These are phyloP conservation scores for Lucifuga dentata DNA, from an alignment of 2,113 vertebrate species.

Conservation along the genomic window DNA sequence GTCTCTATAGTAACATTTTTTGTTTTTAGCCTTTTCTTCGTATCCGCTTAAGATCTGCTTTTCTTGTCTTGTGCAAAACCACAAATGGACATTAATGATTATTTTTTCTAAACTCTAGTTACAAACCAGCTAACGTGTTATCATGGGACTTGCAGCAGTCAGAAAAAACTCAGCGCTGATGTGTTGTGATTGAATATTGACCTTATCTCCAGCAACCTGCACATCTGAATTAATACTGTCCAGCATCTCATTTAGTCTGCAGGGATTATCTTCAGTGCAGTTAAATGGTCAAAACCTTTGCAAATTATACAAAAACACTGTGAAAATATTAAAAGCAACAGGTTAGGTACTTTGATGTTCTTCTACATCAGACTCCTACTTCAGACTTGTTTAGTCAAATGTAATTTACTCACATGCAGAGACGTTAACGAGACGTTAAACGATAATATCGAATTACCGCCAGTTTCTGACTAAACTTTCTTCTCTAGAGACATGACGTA, in stretches of 20 bases:
- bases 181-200: conserved; percentile 60
- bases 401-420: too few relatives aligned
- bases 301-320: background rate
- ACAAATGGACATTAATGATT: background rate
- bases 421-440: too few relatives aligned
- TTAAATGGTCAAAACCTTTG: background rate
- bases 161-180: conserved; percentile 3
- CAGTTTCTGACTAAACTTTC: too few relatives aligned
- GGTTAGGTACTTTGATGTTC: too few relatives aligned
- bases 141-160: background rate
- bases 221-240: conserved; percentile 19
- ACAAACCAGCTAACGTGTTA: background rate
- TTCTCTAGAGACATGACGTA: too few relatives aligned
- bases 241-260: conserved; percentile 4
- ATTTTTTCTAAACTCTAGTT: background rate
- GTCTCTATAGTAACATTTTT: background rate
- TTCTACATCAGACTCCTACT: background rate
- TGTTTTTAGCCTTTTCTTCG: background rate
- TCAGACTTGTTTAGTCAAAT: too few relatives aligned
- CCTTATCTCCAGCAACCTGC: conserved; percentile 26
- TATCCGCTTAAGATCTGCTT: background rate
- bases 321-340: too few relatives aligned
- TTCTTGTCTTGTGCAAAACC: background rate
- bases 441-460: too few relatives aligned
- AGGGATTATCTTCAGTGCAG: conserved; percentile 6